Conservation (phyloP, 2,797 vertebrate species). For the Gymnopithys bicolor region DNA sequence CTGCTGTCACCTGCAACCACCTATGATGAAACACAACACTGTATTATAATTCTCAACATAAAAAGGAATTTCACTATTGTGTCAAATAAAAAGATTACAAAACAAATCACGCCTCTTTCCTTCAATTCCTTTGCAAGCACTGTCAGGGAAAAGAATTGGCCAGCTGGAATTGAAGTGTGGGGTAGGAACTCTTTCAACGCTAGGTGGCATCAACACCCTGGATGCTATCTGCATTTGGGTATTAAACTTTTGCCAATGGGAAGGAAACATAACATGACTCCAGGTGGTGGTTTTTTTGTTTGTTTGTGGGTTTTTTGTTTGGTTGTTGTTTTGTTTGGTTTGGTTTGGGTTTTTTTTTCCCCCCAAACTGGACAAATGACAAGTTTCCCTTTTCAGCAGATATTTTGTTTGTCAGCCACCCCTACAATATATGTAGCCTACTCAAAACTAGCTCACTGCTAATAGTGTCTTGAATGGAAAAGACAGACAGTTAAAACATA, state of each 20-base stretch:
- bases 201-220: slow-evolving; percentile 44
- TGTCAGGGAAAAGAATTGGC: background rate
- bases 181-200: background rate
- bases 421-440: background rate
- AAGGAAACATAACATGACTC: background rate
- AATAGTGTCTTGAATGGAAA: background rate
- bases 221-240: background rate
- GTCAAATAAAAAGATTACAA: background rate
- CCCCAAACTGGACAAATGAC: background rate
- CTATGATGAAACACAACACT: background rate
- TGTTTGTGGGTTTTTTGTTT: too few relatives aligned
- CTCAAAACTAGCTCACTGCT: background rate
- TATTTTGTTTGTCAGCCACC: background rate
- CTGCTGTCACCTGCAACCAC: background rate
- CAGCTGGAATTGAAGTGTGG: background rate
- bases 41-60: background rate
- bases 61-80: background rate
- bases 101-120: background rate
- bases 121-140: background rate
- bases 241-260: background rate
- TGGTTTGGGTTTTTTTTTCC: too few relatives aligned
- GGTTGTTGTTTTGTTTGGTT: too few relatives aligned
- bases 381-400: background rate
- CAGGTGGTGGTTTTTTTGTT: too few relatives aligned
- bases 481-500: background rate